Base-by-base conservation (phyloP, 2,888 invertebrate genomes). In the Nycteola revayana region DNA sequence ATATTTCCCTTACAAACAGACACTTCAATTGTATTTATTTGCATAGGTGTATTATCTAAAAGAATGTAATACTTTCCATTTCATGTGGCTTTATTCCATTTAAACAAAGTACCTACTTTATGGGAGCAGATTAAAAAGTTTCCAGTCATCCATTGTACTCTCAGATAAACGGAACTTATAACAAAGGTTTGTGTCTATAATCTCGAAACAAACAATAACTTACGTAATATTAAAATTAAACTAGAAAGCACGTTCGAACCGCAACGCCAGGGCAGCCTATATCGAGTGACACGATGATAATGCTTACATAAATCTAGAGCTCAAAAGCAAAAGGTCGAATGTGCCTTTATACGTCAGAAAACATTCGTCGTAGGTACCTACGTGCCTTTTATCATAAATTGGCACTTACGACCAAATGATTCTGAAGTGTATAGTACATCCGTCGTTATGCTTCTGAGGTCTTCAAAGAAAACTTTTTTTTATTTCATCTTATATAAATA, bases 301-400 rank as follows among this genome's bases (percentile, higher is more conserved):
- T 65, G 59, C 71, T 79, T 72, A 74, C 72, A 76, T 75, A 78
- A 81, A 80, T 71, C 72, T 42, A 36, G 50, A 40, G 40, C 51
- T 48, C 32, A n/a, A n/a, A n/a, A n/a, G n/a, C n/a, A n/a, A n/a
- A n/a, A n/a, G n/a, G n/a, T n/a, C n/a, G n/a, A n/a, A n/a, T n/a
- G n/a, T n/a, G n/a, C n/a, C n/a, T n/a, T n/a, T n/a, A n/a, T n/a
- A n/a, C n/a, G n/a, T n/a, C n/a, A n/a, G n/a, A n/a, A n/a, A n/a
- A n/a, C n/a, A n/a, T n/a, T n/a, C n/a, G n/a, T n/a, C n/a, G n/a
- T n/a, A n/a, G n/a, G n/a, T n/a, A n/a, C n/a, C n/a, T n/a, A n/a
- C n/a, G n/a, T n/a, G n/a, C n/a, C n/a, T n/a, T n/a, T n/a, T n/a
- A n/a, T n/a, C n/a, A n/a, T n/a, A n/a, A n/a, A n/a, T n/a, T n/a